phyloP scores from a whole-genome alignment of 1,140 invertebrate species.

The Aphaenogaster rudis region DNA sequence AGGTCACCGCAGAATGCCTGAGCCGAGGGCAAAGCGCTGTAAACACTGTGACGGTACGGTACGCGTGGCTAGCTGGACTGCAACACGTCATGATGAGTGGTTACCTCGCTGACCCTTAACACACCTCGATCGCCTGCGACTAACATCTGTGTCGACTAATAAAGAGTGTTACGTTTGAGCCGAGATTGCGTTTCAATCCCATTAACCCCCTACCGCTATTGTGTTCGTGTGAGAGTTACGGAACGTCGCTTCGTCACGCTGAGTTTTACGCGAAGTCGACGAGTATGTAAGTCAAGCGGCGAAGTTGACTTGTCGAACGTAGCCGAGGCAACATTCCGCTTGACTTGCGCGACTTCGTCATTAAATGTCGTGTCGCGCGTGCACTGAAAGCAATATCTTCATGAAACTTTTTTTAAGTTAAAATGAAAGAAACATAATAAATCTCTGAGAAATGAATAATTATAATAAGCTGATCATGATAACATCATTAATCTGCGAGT shows the following conservation, averaged over 20 bases:
- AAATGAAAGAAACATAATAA: not conserved
- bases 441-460: not conserved
- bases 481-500: not conserved
- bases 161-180: slow-evolving; percentile 40
- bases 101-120: slow-evolving; percentile 35
- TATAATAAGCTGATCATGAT: not conserved
- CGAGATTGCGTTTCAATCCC: slow-evolving; percentile 43
- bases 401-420: not conserved
- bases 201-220: slow-evolving; percentile 20
- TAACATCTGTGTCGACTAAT: slow-evolving; percentile 61
- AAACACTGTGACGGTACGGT: slow-evolving; percentile 87
- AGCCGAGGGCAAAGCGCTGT: slow-evolving; percentile 87
- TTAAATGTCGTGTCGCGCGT: not conserved
- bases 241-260: slow-evolving; percentile 1
- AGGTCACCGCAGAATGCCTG: slow-evolving; percentile 87
- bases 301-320: slow-evolving; percentile 1
- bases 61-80: slow-evolving; percentile 54
- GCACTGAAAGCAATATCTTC: not conserved
- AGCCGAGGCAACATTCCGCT: not conserved
- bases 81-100: slow-evolving; percentile 32
- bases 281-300: slow-evolving; percentile 16
- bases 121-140: slow-evolving; percentile 28
- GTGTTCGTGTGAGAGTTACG: not conserved
- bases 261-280: slow-evolving; percentile 18
- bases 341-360: slow-evolving; percentile 4